A percentile compares a stretch with the other conserved stretches of the same genome.
Evolutionary conservation across 2,113 vertebrate species (phyloP).

Genomic region (Microtus richardsoni): DNA sequence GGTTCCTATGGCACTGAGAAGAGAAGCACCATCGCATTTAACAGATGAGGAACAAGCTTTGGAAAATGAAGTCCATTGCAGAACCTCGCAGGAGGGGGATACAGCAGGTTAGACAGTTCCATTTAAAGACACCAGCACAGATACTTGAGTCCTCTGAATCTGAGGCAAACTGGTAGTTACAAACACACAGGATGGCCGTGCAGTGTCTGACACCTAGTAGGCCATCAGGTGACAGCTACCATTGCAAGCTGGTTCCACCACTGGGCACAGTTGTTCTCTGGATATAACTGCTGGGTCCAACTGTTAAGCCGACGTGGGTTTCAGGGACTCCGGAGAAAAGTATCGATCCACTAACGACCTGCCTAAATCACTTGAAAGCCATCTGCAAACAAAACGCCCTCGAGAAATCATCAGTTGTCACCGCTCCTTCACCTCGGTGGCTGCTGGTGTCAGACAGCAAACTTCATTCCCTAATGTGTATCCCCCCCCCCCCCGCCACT

Average conservation of each 20-base stretch:
- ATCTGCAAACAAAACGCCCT: constrained; percentile 79
- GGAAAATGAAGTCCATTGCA: neutral
- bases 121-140: neutral
- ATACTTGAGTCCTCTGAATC: neutral
- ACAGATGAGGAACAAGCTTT: neutral
- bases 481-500: too few relatives aligned
- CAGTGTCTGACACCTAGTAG: neutral
- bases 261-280: neutral
- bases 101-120: neutral
- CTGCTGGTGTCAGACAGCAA: constrained; percentile 36
- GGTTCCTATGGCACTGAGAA: neutral
- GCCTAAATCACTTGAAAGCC: constrained; percentile 78
- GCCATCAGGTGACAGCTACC: neutral
- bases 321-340: constrained; percentile 61
- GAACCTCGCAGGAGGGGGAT: neutral
- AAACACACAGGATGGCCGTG: neutral
- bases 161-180: accelerated
- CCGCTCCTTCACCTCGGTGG: constrained; percentile 71
- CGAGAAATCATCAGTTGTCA: constrained; percentile 80
- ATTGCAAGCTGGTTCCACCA: too few relatives aligned
- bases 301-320: constrained; percentile 51
- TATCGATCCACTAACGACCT: constrained; percentile 73
- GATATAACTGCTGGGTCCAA: constrained; percentile 35
- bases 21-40: neutral
- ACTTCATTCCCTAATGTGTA: constrained; percentile 70